Evolutionary conservation across 2,797 vertebrate genomes (phyloP).

Genomic region (Esox lucius): DNA sequence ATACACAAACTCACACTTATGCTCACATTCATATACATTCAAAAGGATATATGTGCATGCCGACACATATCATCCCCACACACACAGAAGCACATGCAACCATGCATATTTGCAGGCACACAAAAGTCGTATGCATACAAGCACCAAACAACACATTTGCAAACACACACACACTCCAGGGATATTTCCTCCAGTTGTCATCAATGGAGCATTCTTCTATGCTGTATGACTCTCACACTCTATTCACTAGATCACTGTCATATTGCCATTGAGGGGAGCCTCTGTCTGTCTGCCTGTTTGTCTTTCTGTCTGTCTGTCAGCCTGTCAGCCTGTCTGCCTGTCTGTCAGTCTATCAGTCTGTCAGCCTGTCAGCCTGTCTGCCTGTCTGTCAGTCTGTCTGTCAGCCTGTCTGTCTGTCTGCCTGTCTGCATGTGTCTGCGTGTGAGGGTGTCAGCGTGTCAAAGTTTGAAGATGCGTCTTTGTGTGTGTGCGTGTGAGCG

Average conservation of each 20-base stretch:
- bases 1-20: too few relatives aligned
- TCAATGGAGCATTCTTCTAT: slow-evolving; percentile 52
- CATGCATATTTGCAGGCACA: neutral
- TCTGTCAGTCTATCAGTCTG: too few relatives aligned
- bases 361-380: too few relatives aligned
- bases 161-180: slow-evolving; percentile 21
- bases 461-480: neutral
- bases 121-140: slow-evolving; percentile 2
- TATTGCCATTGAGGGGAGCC: slow-evolving; percentile 66
- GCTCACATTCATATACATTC: too few relatives aligned
- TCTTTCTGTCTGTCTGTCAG: too few relatives aligned
- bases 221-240: slow-evolving; percentile 51
- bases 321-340: too few relatives aligned
- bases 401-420: slow-evolving; percentile 2
- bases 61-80: neutral
- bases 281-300: slow-evolving; percentile 20
- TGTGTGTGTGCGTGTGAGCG: slow-evolving; percentile 10
- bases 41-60: neutral
- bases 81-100: neutral
- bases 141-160: slow-evolving; percentile 18
- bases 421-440: neutral
- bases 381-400: slow-evolving; percentile 2
- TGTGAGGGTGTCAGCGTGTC: neutral
- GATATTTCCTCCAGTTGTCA: slow-evolving; percentile 32
- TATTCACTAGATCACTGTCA: slow-evolving; percentile 77